Conservation (phyloP, 2,888 invertebrate species). For the Stramonita haemastoma region DNA sequence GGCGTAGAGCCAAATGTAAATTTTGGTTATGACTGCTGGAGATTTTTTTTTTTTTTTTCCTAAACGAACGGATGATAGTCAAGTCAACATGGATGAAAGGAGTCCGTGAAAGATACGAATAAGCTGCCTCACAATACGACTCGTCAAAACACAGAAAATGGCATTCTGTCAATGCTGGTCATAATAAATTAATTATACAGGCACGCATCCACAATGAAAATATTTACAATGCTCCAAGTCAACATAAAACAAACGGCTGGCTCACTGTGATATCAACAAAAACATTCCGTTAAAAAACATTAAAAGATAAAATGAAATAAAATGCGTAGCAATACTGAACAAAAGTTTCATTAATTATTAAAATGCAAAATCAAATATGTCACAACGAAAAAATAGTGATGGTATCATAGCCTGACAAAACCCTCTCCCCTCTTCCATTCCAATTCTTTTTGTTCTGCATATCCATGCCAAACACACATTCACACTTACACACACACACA, state of each 20-base stretch:
- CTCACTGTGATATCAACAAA: neutral
- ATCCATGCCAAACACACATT: neutral
- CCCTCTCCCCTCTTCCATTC: no score
- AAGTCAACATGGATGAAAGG: neutral
- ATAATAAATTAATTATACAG: constrained; percentile 7
- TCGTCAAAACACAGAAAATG: neutral
- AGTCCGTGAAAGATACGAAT: neutral
- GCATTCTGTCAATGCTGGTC: constrained; percentile 18
- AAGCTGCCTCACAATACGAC: constrained; percentile 35
- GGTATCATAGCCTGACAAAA: neutral
- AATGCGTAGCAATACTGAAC: constrained; percentile 14
- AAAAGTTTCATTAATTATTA: neutral
- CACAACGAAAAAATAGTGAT: no score
- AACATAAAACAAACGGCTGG: neutral
- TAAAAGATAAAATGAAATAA: neutral
- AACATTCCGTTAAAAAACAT: neutral
- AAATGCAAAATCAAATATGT: no score
- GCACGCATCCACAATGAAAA: neutral
- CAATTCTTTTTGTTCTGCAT: neutral
- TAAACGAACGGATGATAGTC: no score
- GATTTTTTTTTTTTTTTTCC: no score
- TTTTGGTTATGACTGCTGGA: no score
- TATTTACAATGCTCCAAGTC: neutral
- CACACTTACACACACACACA: neutral
- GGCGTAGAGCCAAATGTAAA: no score